phyloP scores from a whole-genome alignment of 2,797 vertebrate genomes.

The Champsocephalus gunnari region DNA sequence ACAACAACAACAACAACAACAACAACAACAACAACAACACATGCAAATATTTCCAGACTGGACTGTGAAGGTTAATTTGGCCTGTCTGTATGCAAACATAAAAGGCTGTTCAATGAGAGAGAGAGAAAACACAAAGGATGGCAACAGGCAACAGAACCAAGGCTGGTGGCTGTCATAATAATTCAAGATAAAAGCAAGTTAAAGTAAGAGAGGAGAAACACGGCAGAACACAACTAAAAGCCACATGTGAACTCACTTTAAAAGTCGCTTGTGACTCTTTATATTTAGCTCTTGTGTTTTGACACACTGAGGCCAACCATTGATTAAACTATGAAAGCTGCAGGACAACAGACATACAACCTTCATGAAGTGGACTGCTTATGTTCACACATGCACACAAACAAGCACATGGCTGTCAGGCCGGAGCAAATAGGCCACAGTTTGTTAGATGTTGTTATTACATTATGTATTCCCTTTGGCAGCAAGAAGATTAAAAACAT shows the following conservation, averaged over 20 bases:
- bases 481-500: not conserved
- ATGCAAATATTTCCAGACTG: slow-evolving; percentile 28
- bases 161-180: not conserved
- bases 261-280: not conserved
- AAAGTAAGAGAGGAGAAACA: not conserved
- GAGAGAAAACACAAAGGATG: slow-evolving; percentile 18
- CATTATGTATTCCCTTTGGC: not conserved
- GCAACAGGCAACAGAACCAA: not conserved
- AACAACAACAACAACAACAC: slow-evolving; percentile 18
- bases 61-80: slow-evolving; percentile 80
- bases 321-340: slow-evolving; percentile 3
- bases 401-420: too few species aligned
- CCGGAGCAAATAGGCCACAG: too few species aligned
- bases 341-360: not conserved
- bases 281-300: not conserved
- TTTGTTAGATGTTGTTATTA: not conserved
- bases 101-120: slow-evolving; percentile 78
- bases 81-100: slow-evolving; percentile 89
- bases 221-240: not conserved
- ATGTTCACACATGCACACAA: not conserved
- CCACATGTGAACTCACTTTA: not conserved
- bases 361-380: not conserved
- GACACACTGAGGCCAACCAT: not conserved
- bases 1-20: not conserved
- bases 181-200: not conserved